Percentiles rank a stretch among this genome's conserved stretches.
These are phyloP conservation scores for Mungos mungo DNA, from an alignment of 2,113 vertebrate species.

Conservation along the genomic window DNA sequence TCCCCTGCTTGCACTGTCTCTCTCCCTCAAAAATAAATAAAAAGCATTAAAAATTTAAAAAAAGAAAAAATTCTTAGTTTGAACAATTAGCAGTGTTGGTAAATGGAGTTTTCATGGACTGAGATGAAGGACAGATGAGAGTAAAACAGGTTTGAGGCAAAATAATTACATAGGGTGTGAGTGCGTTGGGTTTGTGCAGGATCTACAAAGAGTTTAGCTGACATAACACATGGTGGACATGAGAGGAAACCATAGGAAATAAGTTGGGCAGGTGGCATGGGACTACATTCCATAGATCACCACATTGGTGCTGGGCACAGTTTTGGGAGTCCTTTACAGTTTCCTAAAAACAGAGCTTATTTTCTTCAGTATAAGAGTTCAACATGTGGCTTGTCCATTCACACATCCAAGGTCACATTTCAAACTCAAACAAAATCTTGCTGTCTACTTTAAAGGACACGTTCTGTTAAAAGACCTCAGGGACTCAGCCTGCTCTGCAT, in stretches of 20 bases:
- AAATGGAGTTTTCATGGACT: neutral
- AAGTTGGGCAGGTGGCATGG: neutral
- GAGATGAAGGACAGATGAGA: neutral
- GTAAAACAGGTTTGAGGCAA: neutral
- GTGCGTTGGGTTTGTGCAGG: neutral
- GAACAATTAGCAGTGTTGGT: neutral
- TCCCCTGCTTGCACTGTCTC: too few species aligned
- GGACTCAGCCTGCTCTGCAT: neutral
- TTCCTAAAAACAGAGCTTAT: neutral
- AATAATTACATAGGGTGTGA: neutral
- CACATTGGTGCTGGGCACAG: neutral
- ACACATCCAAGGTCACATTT: neutral
- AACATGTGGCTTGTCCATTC: neutral
- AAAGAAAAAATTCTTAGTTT: neutral
- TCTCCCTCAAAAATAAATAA: too few species aligned
- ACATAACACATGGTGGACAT: neutral
- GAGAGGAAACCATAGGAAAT: neutral
- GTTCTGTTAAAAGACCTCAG: neutral
- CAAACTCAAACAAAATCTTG: neutral
- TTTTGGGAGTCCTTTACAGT: neutral
- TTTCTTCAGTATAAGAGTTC: neutral
- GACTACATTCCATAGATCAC: too few species aligned
- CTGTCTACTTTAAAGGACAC: neutral
- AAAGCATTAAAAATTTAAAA: too few species aligned
- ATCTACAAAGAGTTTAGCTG: neutral